Percentiles rank a stretch among this genome's conserved stretches.
phyloP scores from a whole-genome alignment of 2,113 vertebrate genomes.

The Machaerirhynchus nigripectus region DNA sequence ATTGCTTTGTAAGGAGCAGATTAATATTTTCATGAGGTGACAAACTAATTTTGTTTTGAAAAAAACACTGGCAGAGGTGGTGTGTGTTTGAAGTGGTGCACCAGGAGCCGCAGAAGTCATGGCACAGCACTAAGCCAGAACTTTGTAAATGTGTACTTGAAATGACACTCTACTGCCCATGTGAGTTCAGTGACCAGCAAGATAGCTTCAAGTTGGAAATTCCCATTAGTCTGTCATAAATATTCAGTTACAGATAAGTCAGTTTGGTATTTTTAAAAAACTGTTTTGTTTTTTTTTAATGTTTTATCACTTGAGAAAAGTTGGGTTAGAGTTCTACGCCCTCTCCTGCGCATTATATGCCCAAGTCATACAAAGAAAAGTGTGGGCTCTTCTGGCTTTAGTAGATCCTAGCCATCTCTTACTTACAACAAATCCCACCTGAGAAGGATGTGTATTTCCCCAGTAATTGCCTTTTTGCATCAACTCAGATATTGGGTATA shows the following conservation, averaged over 20 bases:
- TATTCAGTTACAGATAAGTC: neutral
- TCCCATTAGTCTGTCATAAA: neutral
- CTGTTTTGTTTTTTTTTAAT: neutral
- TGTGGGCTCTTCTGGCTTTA: neutral
- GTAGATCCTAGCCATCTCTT: neutral
- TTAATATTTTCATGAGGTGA: neutral
- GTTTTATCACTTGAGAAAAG: neutral
- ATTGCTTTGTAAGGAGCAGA: neutral
- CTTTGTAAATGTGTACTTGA: neutral
- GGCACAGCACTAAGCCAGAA: neutral
- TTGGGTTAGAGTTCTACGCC: neutral
- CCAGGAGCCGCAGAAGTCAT: accelerated
- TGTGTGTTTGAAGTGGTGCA: neutral
- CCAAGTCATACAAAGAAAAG: neutral
- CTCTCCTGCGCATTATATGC: neutral
- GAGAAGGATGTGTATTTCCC: neutral
- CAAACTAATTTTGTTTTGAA: neutral
- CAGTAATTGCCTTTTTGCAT: neutral
- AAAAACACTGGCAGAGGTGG: neutral
- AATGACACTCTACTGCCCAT: neutral
- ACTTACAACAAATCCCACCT: neutral
- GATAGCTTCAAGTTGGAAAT: neutral
- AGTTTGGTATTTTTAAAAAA: neutral
- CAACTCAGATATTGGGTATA: neutral
- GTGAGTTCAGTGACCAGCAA: neutral